phyloP scores from a whole-genome alignment of 2,113 vertebrate species.

The Trachemys scripta region DNA sequence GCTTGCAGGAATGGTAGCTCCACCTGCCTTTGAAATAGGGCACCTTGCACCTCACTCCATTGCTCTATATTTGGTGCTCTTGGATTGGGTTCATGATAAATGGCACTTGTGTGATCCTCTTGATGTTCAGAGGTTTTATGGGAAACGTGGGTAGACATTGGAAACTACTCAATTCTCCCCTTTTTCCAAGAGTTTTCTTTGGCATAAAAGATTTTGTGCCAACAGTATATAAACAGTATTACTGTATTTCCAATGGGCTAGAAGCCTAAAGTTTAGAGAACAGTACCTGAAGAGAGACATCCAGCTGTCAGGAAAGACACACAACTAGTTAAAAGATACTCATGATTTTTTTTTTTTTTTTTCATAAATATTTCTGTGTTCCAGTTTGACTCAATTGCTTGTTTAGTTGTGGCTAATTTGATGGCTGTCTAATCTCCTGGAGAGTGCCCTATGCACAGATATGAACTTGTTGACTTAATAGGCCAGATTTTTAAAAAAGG shows the following conservation, averaged over 20 bases:
- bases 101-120: background rate
- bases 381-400: background rate
- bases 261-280: background rate
- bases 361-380: background rate
- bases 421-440: background rate
- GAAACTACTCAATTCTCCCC: background rate
- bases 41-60: background rate
- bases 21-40: background rate
- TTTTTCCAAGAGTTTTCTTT: background rate
- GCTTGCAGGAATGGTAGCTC: background rate
- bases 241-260: background rate
- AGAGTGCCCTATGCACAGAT: background rate
- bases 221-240: fast-evolving
- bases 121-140: background rate
- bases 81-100: background rate
- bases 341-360: background rate
- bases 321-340: background rate
- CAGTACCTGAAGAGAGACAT: background rate
- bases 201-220: background rate
- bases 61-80: background rate
- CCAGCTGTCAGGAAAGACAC: background rate
- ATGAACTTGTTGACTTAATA: too few relatives aligned
- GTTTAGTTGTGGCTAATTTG: background rate
- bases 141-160: background rate
- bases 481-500: background rate